Evolutionary conservation across 2,797 vertebrate genomes (phyloP).

Genomic region (Enteromius unitaeniatus): DNA sequence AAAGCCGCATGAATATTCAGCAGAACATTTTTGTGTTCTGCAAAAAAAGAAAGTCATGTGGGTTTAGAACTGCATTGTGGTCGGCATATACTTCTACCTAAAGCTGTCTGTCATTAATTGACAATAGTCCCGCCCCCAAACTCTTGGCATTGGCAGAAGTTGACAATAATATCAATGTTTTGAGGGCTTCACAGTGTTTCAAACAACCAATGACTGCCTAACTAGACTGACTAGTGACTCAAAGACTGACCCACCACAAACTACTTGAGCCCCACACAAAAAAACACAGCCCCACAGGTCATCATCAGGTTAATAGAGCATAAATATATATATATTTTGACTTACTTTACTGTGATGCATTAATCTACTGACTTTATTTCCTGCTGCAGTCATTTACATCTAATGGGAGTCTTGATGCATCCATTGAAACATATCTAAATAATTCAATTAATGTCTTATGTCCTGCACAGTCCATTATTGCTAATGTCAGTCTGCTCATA

Average conservation of each 20-base stretch:
- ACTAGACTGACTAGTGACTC: too few species aligned
- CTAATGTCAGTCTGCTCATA: slow-evolving; percentile 43
- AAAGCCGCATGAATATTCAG: background rate
- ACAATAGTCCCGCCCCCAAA: background rate
- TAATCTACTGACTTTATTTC: slow-evolving; percentile 10
- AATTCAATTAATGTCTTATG: slow-evolving; percentile 42
- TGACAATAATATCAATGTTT: background rate
- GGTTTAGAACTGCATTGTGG: background rate
- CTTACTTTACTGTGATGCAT: background rate
- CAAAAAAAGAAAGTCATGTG: background rate
- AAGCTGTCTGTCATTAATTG: background rate
- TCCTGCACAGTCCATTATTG: slow-evolving; percentile 63
- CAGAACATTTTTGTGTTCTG: background rate
- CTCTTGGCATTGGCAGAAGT: background rate
- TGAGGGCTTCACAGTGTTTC: background rate
- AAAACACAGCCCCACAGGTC: background rate
- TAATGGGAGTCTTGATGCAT: slow-evolving; percentile 28
- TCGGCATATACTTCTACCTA: background rate
- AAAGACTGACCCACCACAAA: background rate
- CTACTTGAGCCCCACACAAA: too few species aligned
- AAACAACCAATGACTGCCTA: background rate
- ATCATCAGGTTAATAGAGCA: background rate
- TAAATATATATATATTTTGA: too few species aligned
- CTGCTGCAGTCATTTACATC: slow-evolving; percentile 19
- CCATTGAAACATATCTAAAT: slow-evolving; percentile 55